A percentile compares a stretch with the other conserved stretches of the same genome.
Conservation (phyloP, 53 echinoderm and acorn worm species). For the Apostichopus leukothele region DNA sequence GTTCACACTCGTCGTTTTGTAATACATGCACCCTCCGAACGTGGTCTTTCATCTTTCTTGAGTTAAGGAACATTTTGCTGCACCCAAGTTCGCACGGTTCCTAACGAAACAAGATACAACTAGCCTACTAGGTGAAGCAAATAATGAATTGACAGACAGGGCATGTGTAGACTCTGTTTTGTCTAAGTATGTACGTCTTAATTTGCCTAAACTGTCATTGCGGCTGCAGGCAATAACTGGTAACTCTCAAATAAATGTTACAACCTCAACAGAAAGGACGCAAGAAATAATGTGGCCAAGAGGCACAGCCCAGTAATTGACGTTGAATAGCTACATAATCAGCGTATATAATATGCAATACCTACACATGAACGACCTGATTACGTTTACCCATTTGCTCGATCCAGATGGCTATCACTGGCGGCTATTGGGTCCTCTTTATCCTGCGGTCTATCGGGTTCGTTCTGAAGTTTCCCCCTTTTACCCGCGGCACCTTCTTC, state of each 20-base stretch:
- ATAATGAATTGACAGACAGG: background rate
- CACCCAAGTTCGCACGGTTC: background rate
- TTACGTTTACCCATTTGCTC: background rate
- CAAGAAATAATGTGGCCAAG: no score
- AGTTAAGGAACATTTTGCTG: background rate
- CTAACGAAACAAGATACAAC: background rate
- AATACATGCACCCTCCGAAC: background rate
- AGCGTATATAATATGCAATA: background rate
- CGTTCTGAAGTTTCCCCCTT: background rate
- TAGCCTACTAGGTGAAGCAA: background rate
- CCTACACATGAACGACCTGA: background rate
- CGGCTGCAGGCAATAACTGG: no score
- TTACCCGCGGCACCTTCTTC: background rate
- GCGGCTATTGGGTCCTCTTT: background rate
- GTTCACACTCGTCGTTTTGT: background rate
- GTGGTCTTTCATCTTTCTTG: background rate
- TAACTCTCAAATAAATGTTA: no score
- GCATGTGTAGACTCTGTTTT: background rate
- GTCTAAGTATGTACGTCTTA: no score
- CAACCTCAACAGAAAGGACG: no score
- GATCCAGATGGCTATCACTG: background rate
- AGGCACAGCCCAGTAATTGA: background rate
- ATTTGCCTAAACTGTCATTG: no score
- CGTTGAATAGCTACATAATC: background rate
- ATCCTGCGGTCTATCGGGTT: background rate